Evolutionary conservation across 2,797 vertebrate species (phyloP), one percentile per base, ranked within the genome.

Genomic region (Pelodytes ibericus): DNA sequence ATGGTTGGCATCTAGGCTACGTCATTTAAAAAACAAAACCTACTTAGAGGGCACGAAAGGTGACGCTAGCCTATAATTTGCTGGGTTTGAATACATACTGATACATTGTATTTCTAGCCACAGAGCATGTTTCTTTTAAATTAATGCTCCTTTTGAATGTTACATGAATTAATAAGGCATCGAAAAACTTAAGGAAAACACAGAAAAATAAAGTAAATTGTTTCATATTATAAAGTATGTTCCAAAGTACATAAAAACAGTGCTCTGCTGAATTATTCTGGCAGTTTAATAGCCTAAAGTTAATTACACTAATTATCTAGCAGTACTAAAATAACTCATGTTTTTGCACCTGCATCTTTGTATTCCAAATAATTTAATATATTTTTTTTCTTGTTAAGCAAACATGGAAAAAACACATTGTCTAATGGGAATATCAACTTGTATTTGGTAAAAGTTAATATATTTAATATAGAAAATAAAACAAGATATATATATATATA

Each of bases 261-360:
- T 41, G 76, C 57, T 68, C 53, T 20, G 64, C 47, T 73, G 44
- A 73, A 64, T 67, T 73, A 61, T 79, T 79, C 76, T 79, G 76
- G 71, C 70, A 73, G 76, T 79, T 73, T 79, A 73, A 79, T 73
- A 68, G 71, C 71, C 69, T 29, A 39, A 67, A 78, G 61, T 73
- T 79, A 79, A 79, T 78, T 72, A 72, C 71, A 73, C 70, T 73
- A 73, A 79, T 79, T 79, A 79, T 73, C 63, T 56, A 22, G 9
- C 71, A 73, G 76, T 68, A 78, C 66, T 68, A 73, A 79, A 79
- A 79, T 79, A 79, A 51, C 70, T 79, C 64, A 41, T 8, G 18
- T 30, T 68, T 65, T 67, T 67, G 76, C 76, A 79, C 76, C 76
- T 79, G 76, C 76, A 69, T 73, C 76, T 72, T 53, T 72, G 69